phyloP scores from a whole-genome alignment of 2,888 invertebrate species.

The Lasioglossum oenotherae region DNA sequence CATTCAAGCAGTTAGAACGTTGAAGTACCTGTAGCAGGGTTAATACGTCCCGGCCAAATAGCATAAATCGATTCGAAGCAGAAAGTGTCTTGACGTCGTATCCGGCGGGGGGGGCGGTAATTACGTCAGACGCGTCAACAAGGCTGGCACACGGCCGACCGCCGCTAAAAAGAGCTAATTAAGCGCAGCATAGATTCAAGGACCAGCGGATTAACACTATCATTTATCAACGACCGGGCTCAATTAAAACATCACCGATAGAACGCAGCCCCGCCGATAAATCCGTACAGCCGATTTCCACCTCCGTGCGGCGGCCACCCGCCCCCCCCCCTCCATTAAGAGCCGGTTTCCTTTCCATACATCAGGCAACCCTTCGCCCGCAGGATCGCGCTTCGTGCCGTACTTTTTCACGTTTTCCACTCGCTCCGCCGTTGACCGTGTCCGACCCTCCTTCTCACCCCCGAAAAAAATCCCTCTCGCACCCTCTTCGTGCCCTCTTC shows the following conservation, averaged over 20 bases:
- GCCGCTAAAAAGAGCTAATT: slow-evolving; percentile 30
- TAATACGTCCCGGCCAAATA: background rate
- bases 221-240: slow-evolving; percentile 47
- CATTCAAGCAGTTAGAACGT: background rate
- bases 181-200: slow-evolving; percentile 37
- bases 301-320: background rate
- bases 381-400: slow-evolving; percentile 69
- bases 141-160: background rate
- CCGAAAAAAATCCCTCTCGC: slow-evolving; percentile 47
- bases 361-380: slow-evolving; percentile 72
- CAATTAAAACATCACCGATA: slow-evolving; percentile 68
- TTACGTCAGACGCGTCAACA: slow-evolving; percentile 7
- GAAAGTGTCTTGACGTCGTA: background rate
- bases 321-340: slow-evolving; percentile 67
- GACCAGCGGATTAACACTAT: slow-evolving; percentile 56
- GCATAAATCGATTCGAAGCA: background rate
- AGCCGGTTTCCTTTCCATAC: slow-evolving; percentile 74
- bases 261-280: slow-evolving; percentile 60
- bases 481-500: slow-evolving; percentile 20
- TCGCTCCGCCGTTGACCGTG: slow-evolving; percentile 60
- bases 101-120: background rate
- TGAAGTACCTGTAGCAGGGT: background rate
- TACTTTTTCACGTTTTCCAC: slow-evolving; percentile 68
- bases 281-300: slow-evolving; percentile 53
- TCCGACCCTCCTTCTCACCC: slow-evolving; percentile 43